Base-by-base conservation (phyloP, 2,113 vertebrate genomes). In the Tetrao urogallus region DNA sequence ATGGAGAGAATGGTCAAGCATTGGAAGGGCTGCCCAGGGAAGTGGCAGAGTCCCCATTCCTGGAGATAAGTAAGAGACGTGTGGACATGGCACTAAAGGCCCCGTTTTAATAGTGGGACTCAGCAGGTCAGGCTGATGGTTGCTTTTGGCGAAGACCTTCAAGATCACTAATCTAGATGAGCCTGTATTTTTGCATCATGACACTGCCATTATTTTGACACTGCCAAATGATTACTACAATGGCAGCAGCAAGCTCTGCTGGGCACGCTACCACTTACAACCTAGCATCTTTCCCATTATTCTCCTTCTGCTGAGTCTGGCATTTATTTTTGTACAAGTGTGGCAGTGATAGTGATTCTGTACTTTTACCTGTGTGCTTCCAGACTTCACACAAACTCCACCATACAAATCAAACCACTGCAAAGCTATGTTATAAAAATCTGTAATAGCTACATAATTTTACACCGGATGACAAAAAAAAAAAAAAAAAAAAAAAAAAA, bases 321-420 rank as follows among this genome's bases (percentile, higher is more conserved):
- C 0, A 0, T 14, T 69, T 70, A 27, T 10, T 82, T 87, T 6
- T 50, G 12, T 34, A 30, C 0, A 0, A 20, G 21, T 10, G 13
- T 11, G 58, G 36, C 84, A 20, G 15, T 14, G 63, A 66, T 20
- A 38, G 13, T 14, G 13, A 40, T 61, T 61, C 21, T 17, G 21
- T 3, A 4, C 32, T 87, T 92, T 42, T 10, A 92, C 40, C 15
- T 22, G 10, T 11, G 13, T 4, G 0, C 19, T 76, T 42, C 28
- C 6, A 2, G 13, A 65, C 21, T 50, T 50, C 22, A 38, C 14
- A 73, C 24, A 64, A 82, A 85, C 87, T 32, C 45, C 22, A 10
- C 21, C 3, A 40, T 1, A 14, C 34, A 48, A 65, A 43, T 48
- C 48, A 89, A 92, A 32, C 30, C 66, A 63, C 24, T 43, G 67